Conservation (phyloP, 2,113 vertebrate genomes). For the Grammomys surdaster region DNA sequence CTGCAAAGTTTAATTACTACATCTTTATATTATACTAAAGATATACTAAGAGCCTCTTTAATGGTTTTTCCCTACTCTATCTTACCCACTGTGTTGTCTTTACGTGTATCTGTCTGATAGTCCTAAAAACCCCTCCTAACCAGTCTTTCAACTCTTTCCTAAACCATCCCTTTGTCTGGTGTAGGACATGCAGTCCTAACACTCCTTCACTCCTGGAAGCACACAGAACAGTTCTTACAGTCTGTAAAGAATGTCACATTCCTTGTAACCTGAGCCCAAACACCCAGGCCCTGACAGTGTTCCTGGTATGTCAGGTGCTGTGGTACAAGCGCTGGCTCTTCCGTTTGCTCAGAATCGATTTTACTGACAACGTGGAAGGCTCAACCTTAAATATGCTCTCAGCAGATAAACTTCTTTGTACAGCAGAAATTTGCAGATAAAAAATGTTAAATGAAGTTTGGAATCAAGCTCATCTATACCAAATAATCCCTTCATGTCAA, state of each 20-base stretch:
- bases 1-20: neutral
- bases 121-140: neutral
- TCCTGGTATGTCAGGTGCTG: neutral
- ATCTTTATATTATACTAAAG: neutral
- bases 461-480: slow-evolving; percentile 30
- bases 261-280: neutral
- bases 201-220: neutral
- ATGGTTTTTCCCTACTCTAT: neutral
- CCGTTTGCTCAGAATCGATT: neutral
- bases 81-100: neutral
- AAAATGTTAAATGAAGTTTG: neutral
- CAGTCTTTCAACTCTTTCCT: neutral
- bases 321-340: neutral
- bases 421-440: slow-evolving; percentile 11
- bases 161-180: neutral
- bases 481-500: slow-evolving; percentile 19
- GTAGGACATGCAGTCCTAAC: neutral
- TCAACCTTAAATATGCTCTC: slow-evolving; percentile 33
- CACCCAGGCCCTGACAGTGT: neutral
- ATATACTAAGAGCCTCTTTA: neutral
- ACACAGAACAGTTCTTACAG: neutral
- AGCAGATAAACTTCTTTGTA: slow-evolving; percentile 20
- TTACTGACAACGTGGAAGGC: neutral
- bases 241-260: neutral
- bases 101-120: neutral